Evolutionary conservation across 2,888 invertebrate species (phyloP).

Genomic region (Liopterus haemorrhoidalis): DNA sequence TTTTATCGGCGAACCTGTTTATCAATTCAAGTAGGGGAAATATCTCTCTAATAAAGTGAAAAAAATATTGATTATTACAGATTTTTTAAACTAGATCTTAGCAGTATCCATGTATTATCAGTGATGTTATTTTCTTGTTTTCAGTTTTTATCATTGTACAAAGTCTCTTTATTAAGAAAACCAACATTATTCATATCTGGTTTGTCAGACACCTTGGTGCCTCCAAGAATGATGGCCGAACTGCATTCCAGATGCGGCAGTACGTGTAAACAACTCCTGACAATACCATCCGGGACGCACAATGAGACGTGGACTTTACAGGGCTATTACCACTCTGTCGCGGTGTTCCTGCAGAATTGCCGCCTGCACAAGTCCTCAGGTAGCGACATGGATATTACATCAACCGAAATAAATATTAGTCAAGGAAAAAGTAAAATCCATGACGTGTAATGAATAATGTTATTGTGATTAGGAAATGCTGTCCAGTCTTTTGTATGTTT

Average conservation of each 20-base stretch:
- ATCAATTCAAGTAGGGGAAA: not conserved
- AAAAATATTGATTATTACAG: not conserved
- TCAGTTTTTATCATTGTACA: slow-evolving; percentile 67
- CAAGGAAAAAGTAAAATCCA: slow-evolving; percentile 22
- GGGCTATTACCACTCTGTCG: slow-evolving; percentile 63
- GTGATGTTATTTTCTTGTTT: slow-evolving; percentile 35
- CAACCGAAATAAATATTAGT: slow-evolving; percentile 3
- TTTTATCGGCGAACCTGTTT: no score
- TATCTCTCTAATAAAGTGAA: not conserved
- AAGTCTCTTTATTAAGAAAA: slow-evolving; percentile 65
- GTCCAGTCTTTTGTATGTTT: no score
- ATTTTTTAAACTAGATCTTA: no score
- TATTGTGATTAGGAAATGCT: no score
- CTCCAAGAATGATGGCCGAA: slow-evolving; percentile 83
- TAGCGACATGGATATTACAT: not conserved
- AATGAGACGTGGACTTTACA: slow-evolving; percentile 91
- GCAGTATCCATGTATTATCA: not conserved
- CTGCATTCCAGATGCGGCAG: slow-evolving; percentile 72
- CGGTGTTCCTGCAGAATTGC: slow-evolving; percentile 50
- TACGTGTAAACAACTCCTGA: slow-evolving; percentile 66
- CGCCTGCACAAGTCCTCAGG: slow-evolving; percentile 31
- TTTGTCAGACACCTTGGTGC: slow-evolving; percentile 78
- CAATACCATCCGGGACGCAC: slow-evolving; percentile 80
- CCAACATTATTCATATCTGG: slow-evolving; percentile 88
- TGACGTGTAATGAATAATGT: slow-evolving; percentile 17